These are phyloP conservation scores for Germaria angustata DNA, from an alignment of 2,888 invertebrate genomes.

Conservation along the genomic window DNA sequence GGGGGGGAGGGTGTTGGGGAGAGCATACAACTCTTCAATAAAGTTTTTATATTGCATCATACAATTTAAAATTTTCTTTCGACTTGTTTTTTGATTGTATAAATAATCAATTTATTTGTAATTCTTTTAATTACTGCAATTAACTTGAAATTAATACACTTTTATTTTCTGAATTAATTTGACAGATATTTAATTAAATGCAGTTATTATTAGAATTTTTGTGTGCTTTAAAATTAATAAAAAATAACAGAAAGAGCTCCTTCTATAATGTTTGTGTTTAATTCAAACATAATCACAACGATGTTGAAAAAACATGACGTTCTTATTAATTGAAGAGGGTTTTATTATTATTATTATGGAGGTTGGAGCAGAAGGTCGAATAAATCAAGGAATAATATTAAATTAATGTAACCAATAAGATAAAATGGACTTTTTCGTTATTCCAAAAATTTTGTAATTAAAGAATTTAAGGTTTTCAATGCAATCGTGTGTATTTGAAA, in stretches of 20 bases:
- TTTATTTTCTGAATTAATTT: not conserved
- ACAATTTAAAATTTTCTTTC: not conserved
- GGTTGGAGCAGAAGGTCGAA: not conserved
- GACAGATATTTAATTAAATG: not conserved
- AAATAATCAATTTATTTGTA: not conserved
- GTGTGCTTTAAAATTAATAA: not conserved
- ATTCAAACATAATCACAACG: not conserved
- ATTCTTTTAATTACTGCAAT: slow-evolving; percentile 4
- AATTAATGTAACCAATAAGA: not conserved
- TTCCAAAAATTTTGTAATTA: too few relatives aligned
- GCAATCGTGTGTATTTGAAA: too few relatives aligned
- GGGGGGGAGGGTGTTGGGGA: not conserved
- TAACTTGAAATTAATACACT: not conserved
- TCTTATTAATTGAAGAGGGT: slow-evolving; percentile 5
- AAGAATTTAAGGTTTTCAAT: too few relatives aligned
- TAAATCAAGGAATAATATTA: not conserved
- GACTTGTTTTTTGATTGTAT: not conserved
- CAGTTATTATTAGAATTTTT: not conserved
- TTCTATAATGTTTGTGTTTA: not conserved
- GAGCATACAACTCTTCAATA: not conserved
- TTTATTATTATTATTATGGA: not conserved
- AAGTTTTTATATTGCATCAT: not conserved
- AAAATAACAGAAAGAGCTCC: not conserved
- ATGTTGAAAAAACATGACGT: not conserved
- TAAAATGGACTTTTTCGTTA: too few relatives aligned